These are phyloP conservation scores for Marmota flaviventris DNA, from an alignment of 2,113 vertebrate species.

Conservation along the genomic window DNA sequence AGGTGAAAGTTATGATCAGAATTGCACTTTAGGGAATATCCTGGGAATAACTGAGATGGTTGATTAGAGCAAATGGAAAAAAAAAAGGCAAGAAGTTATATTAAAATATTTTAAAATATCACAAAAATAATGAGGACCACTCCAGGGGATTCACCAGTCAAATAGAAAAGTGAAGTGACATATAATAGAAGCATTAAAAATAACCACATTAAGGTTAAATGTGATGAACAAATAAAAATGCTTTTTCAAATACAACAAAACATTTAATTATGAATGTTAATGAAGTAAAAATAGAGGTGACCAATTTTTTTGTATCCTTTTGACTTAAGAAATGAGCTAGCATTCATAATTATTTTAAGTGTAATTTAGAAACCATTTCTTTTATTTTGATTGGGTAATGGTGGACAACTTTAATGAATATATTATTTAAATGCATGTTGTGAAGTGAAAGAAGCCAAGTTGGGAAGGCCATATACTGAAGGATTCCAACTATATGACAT, in stretches of 20 bases:
- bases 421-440: neutral
- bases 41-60: neutral
- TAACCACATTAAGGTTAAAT: constrained; percentile 2
- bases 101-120: neutral
- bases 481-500: neutral
- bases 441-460: neutral
- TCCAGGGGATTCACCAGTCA: neutral
- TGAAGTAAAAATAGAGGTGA: neutral
- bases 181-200: neutral
- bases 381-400: neutral
- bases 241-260: neutral
- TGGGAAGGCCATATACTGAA: neutral
- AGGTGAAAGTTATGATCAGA: neutral
- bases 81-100: neutral
- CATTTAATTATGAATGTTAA: neutral
- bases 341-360: neutral
- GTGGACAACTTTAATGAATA: neutral
- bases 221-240: neutral
- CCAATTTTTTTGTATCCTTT: neutral
- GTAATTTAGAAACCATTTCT: neutral
- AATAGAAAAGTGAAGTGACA: constrained; percentile 1
- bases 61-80: neutral
- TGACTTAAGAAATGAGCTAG: neutral
- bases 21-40: neutral
- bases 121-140: neutral